These are phyloP conservation scores for Elysia chlorotica DNA, from an alignment of 1,140 invertebrate species.

Conservation along the genomic window DNA sequence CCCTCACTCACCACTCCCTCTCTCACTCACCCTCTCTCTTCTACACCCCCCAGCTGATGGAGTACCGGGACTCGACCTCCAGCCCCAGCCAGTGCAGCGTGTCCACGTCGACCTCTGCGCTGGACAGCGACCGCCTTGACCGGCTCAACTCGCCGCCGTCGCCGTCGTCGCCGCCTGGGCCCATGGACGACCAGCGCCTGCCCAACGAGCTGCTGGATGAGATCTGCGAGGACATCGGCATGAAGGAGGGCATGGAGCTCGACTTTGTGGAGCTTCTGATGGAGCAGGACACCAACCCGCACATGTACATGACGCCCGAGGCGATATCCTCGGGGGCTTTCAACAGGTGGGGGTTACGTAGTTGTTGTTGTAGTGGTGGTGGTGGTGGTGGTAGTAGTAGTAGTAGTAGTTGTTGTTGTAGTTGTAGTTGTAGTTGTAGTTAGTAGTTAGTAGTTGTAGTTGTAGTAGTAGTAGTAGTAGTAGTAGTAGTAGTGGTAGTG, in stretches of 20 bases:
- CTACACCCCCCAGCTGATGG: slow-evolving; percentile 55
- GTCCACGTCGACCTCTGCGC: slow-evolving; percentile 27
- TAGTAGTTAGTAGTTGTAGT: slow-evolving; percentile 11
- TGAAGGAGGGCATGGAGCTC: slow-evolving; percentile 61
- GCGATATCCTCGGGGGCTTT: slow-evolving; percentile 29
- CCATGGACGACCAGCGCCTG: slow-evolving; percentile 55
- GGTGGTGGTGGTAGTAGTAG: too few relatives aligned
- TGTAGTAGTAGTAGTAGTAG: slow-evolving; percentile 11
- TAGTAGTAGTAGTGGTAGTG: slow-evolving; percentile 10
- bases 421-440: slow-evolving; percentile 4
- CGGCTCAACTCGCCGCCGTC: slow-evolving; percentile 45
- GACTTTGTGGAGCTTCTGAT: slow-evolving; percentile 60
- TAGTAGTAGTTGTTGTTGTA: too few relatives aligned
- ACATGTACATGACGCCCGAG: slow-evolving; percentile 53
- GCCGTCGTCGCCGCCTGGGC: slow-evolving; percentile 28
- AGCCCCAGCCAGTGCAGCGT: slow-evolving; percentile 51
- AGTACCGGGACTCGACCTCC: slow-evolving; percentile 52
- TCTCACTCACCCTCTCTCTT: too few relatives aligned
- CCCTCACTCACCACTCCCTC: too few relatives aligned
- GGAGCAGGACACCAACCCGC: slow-evolving; percentile 55
- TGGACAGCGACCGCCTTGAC: slow-evolving; percentile 41
- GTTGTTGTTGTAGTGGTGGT: too few relatives aligned
- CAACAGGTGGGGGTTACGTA: slow-evolving; percentile 16
- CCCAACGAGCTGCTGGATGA: slow-evolving; percentile 61
- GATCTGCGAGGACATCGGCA: slow-evolving; percentile 61